A percentile compares a stretch with the other conserved stretches of the same genome.
Evolutionary conservation across 2,113 vertebrate genomes (phyloP).

Genomic region (Myotis yumanensis): DNA sequence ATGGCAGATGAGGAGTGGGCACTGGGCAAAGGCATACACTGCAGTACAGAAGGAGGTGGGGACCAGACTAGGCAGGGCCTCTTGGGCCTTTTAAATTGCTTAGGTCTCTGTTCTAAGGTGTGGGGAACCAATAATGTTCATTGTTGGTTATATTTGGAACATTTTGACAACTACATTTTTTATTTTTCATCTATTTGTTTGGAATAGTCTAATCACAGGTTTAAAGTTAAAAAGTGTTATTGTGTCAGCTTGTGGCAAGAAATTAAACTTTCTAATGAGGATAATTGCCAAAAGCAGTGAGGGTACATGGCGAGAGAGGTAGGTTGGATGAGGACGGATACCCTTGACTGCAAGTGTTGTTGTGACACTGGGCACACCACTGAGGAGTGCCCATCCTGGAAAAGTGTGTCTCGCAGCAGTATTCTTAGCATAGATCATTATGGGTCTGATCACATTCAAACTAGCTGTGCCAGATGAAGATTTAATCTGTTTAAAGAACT

Average conservation of each 20-base stretch:
- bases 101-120: neutral
- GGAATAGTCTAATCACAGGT: neutral
- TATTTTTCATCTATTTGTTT: slow-evolving; percentile 4
- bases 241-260: neutral
- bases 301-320: neutral
- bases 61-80: neutral
- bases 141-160: neutral
- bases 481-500: neutral
- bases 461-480: neutral
- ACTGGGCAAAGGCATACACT: no score
- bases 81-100: no score
- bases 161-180: neutral
- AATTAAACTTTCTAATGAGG: neutral
- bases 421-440: neutral
- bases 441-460: neutral
- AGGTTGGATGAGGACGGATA: neutral
- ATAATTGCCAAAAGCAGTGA: neutral
- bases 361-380: neutral
- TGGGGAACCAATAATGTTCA: neutral
- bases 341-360: neutral
- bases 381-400: neutral
- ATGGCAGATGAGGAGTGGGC: neutral
- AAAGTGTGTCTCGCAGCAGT: neutral
- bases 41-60: neutral
- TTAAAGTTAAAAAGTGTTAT: slow-evolving; percentile 1